These are phyloP conservation scores for Pangasius larnaudii DNA, from an alignment of 2,797 vertebrate species.

Conservation along the genomic window DNA sequence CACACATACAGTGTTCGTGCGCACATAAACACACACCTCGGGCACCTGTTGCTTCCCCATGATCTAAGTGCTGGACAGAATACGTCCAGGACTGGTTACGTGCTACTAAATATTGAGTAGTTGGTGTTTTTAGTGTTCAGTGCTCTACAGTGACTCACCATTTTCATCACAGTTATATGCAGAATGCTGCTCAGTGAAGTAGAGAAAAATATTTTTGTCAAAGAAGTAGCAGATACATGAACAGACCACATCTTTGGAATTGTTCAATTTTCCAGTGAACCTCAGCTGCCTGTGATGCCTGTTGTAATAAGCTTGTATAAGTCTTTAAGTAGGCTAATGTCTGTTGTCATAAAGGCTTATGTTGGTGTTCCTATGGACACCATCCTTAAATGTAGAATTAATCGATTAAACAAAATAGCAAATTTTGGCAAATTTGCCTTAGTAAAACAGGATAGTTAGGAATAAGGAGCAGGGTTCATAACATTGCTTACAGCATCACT, in stretches of 20 bases:
- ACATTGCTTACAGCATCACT: neutral
- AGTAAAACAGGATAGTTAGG: neutral
- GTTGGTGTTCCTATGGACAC: neutral
- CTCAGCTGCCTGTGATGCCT: no score
- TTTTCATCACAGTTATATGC: neutral
- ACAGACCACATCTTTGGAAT: neutral
- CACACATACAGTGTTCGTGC: neutral
- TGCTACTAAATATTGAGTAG: neutral
- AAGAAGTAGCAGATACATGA: neutral
- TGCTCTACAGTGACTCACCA: neutral
- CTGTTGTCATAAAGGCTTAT: neutral
- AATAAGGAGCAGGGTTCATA: neutral
- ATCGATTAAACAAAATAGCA: neutral
- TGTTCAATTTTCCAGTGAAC: neutral
- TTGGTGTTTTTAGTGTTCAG: neutral
- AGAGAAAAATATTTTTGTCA: neutral
- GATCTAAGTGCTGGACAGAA: neutral
- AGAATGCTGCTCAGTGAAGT: neutral
- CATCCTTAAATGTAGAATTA: neutral
- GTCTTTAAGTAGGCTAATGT: neutral
- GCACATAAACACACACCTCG: neutral
- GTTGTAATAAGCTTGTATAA: neutral
- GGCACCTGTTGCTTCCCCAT: neutral
- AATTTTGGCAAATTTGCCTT: neutral
- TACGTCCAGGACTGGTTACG: neutral